Conservation (phyloP, 1,140 invertebrate genomes). For the Procambarus clarkii region DNA sequence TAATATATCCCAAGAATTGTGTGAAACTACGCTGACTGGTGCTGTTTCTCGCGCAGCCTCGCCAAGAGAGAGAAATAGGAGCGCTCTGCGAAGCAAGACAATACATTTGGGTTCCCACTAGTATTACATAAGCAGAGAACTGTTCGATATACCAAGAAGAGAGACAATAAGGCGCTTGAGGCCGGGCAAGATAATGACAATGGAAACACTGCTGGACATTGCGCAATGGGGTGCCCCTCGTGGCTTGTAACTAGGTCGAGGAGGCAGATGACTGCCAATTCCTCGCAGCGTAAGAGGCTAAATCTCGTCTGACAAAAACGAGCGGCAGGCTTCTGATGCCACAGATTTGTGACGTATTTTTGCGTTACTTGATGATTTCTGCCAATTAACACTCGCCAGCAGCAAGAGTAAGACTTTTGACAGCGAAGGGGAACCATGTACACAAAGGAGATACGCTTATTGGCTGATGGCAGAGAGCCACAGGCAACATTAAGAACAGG, state of each 20-base stretch:
- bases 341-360: neutral
- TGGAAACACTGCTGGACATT: neutral
- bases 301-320: neutral
- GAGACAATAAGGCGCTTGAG: neutral
- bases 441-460: neutral
- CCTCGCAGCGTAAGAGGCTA: neutral
- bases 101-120: too few relatives aligned
- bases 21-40: neutral
- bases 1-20: neutral
- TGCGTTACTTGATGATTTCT: neutral
- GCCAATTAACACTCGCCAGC: neutral
- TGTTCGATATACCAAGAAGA: neutral
- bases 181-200: neutral
- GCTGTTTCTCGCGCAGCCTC: neutral
- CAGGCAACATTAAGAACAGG: too few relatives aligned
- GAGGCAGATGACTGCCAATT: neutral
- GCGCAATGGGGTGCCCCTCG: neutral
- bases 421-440: neutral
- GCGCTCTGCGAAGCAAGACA: too few relatives aligned
- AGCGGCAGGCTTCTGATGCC: neutral
- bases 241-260: neutral
- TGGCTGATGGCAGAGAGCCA: neutral
- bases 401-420: neutral
- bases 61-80: too few relatives aligned
- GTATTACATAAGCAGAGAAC: neutral